phyloP scores from a whole-genome alignment of 2,113 vertebrate genomes.

The Mormoops blainvillei region DNA sequence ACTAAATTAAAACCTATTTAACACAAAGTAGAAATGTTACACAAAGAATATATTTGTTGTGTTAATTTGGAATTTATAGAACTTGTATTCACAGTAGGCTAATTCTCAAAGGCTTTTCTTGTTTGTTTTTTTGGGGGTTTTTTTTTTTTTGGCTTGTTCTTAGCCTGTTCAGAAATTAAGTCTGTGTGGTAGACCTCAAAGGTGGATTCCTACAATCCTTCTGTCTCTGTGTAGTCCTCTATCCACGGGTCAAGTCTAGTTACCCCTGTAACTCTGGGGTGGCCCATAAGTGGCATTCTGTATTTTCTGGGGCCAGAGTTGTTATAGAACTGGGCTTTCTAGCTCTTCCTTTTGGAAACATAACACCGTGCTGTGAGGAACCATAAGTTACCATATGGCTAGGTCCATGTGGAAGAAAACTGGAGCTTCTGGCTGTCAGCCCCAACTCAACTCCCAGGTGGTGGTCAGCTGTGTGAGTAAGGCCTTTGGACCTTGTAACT shows the following conservation, averaged over 20 bases:
- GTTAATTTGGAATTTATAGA: neutral
- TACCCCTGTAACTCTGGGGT: neutral
- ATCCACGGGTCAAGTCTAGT: neutral
- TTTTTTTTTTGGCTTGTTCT: neutral
- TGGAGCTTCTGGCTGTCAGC: neutral
- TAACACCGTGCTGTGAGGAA: neutral
- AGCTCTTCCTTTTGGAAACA: neutral
- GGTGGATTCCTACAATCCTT: neutral
- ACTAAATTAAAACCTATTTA: neutral
- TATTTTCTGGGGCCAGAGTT: neutral
- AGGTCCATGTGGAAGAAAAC: neutral
- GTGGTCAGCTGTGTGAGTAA: neutral
- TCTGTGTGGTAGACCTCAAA: neutral
- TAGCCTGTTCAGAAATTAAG: neutral
- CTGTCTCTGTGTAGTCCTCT: neutral
- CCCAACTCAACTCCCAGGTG: neutral
- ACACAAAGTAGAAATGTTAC: neutral
- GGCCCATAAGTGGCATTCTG: neutral
- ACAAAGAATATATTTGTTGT: neutral
- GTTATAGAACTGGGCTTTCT: neutral
- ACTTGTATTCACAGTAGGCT: neutral
- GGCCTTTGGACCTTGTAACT: neutral
- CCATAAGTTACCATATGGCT: fast-evolving
- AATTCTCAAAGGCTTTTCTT: neutral
- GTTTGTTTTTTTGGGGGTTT: too few relatives aligned